Base-by-base conservation (phyloP, 2,888 invertebrate species). In the Noctua janthina region DNA sequence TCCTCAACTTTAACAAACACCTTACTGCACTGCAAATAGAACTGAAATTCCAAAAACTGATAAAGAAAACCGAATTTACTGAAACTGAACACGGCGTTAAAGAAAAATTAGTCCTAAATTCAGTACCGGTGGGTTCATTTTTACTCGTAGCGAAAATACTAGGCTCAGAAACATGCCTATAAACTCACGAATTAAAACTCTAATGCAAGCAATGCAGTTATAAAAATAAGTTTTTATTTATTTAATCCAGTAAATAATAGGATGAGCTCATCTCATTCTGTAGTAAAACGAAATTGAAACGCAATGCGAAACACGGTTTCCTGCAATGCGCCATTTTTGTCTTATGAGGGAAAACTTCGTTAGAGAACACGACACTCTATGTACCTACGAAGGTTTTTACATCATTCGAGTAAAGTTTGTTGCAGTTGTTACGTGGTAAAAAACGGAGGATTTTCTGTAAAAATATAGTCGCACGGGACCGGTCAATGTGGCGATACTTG, bases 291-390 rank as follows among this genome's bases (percentile, higher is more conserved):
- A 39, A 83, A 64, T 70, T 62, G 62, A 43, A 83, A 69, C 86
- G 83, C 83, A 83, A 76, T 80, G 86, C 86, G 85, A 82, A 78
- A 68, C 76, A 66, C 79, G 11, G 10, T 72, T 59, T 68, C 69
- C 88, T 86, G 89, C 89, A 89, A 83, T 89, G 89, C 89, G 89
- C 79, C 89, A 89, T 84, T 89, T 86, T 85, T 78, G 76, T 77
- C 70, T 82, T 84, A 78, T 76, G 75, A 81, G 78, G 66, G 29
- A 29, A 69, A 79, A 78, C 20, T 74, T 73, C 59, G 51, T 74
- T 67, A 56, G 46, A 10, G 56, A 67, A 75, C 69, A 62, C 66
- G 67, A 76, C 51, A 43, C 39, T 74, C 35, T 56, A 59, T 68
- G n/a, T 66, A 74, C 46, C 13, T 49, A 78, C 56, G 67, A 20